Percentiles rank a stretch among this genome's conserved stretches.
These are phyloP conservation scores for Lucinisca nassula DNA, from an alignment of 2,888 invertebrate genomes.

Conservation along the genomic window DNA sequence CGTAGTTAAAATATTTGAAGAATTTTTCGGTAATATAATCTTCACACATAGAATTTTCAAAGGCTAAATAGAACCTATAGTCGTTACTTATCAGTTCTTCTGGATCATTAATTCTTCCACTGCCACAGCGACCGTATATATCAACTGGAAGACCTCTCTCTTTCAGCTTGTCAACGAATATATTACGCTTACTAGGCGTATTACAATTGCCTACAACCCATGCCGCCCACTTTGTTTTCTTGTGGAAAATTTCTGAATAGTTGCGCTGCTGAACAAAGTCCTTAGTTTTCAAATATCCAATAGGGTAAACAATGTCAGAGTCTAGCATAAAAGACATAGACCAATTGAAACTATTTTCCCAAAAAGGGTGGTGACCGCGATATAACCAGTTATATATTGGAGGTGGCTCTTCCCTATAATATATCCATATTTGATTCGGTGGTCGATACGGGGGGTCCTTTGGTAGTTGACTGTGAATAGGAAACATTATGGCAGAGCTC, in stretches of 20 bases:
- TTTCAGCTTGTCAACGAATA: slow-evolving; percentile 22
- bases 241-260: slow-evolving; percentile 10
- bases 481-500: too few relatives aligned
- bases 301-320: slow-evolving; percentile 24
- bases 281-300: neutral
- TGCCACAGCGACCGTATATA: slow-evolving; percentile 48
- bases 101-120: neutral
- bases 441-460: too few relatives aligned
- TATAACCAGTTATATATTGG: too few relatives aligned
- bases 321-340: slow-evolving; percentile 42
- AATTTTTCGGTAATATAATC: slow-evolving; percentile 15
- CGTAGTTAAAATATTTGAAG: neutral
- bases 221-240: slow-evolving; percentile 14
- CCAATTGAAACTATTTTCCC: slow-evolving; percentile 26
- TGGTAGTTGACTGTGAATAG: too few relatives aligned
- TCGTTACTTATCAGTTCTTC: neutral
- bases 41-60: neutral
- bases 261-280: neutral
- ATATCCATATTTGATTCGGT: too few relatives aligned
- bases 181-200: slow-evolving; percentile 26
- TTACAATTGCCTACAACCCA: slow-evolving; percentile 55
- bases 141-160: slow-evolving; percentile 33
- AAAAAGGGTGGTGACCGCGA: too few relatives aligned
- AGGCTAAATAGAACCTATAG: slow-evolving; percentile 13
- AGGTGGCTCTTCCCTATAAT: too few relatives aligned